Evolutionary conservation across 2,113 vertebrate genomes (phyloP).

Genomic region (Pithys albifrons): DNA sequence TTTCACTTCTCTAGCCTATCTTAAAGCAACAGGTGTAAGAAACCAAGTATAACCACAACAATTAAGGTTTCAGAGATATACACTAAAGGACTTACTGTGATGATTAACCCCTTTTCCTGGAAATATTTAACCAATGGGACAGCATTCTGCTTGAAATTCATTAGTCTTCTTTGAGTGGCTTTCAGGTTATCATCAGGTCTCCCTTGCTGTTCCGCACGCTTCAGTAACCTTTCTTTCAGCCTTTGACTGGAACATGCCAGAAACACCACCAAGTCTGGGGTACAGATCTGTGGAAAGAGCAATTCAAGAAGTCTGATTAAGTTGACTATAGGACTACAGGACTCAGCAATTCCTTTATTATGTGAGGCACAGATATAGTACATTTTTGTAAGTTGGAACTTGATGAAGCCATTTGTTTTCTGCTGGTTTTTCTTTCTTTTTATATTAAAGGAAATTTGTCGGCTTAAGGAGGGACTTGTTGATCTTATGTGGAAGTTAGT

Average conservation of each 20-base stretch:
- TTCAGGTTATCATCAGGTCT: conserved; percentile 96
- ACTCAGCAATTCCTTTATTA: neutral
- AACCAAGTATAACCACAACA: neutral
- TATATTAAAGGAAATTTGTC: neutral
- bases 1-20: neutral
- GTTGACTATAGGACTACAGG: neutral
- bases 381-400: neutral
- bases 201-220: conserved; percentile 91
- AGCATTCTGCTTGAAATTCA: conserved; percentile 96
- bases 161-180: conserved; percentile 91
- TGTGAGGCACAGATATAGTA: neutral
- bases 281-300: conserved; percentile 85
- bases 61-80: neutral
- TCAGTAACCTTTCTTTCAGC: conserved; percentile 91
- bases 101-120: conserved; percentile 93
- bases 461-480: neutral
- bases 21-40: neutral
- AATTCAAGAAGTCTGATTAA: neutral
- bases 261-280: conserved; percentile 95
- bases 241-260: conserved; percentile 91
- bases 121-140: conserved; percentile 95
- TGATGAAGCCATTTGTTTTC: neutral
- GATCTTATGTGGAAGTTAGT: neutral
- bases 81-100: conserved; percentile 84
- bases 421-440: neutral